phyloP scores from a whole-genome alignment of 92 coral and sea anemone species.

The Heteractis magnifica region DNA sequence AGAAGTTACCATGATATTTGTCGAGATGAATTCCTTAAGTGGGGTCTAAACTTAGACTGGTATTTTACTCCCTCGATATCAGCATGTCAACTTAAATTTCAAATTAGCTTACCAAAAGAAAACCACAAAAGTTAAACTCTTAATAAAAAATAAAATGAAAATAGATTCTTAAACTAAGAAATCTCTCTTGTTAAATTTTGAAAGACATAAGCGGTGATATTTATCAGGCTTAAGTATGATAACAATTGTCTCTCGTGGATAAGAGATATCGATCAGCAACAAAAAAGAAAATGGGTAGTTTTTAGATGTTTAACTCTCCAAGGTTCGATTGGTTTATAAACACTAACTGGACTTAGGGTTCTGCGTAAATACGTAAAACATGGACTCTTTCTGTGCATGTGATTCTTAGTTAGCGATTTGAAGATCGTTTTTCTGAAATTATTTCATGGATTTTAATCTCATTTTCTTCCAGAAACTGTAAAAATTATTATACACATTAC shows the following conservation, averaged over 20 bases:
- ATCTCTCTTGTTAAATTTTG: background rate
- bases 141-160: background rate
- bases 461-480: too few species aligned
- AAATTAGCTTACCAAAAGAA: background rate
- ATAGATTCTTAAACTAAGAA: background rate
- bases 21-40: background rate
- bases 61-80: background rate
- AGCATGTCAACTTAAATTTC: background rate
- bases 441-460: too few species aligned
- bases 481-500: too few species aligned
- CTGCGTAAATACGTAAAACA: background rate
- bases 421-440: too few species aligned
- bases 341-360: background rate
- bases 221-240: background rate
- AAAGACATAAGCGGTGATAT: background rate
- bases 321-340: background rate
- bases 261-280: background rate
- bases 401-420: background rate
- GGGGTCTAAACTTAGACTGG: too few species aligned
- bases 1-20: background rate
- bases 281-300: background rate
- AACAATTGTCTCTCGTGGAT: background rate
- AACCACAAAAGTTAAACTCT: background rate
- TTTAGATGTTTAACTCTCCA: background rate
- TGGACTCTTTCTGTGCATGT: background rate